These are phyloP conservation scores for Ispidina picta DNA, from an alignment of 2,797 vertebrate genomes.

Conservation along the genomic window DNA sequence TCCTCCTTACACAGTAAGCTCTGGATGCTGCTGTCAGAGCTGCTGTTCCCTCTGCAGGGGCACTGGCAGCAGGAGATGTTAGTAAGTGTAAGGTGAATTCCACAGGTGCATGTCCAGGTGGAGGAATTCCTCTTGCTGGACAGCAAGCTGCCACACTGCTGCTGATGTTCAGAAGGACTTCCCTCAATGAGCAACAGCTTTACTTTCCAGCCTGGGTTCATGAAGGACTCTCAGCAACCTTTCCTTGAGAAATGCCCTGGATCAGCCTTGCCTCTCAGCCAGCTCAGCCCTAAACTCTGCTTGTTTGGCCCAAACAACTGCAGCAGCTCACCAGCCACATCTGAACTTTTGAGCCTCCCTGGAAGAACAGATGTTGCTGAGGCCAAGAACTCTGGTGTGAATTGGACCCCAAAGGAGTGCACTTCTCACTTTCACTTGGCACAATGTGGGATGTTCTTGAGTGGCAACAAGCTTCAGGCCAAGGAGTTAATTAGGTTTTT, in stretches of 20 bases:
- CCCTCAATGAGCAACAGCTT: neutral
- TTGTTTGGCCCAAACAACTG: neutral
- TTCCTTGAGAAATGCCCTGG: neutral
- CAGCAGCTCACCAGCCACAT: neutral
- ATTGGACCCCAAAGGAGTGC: neutral
- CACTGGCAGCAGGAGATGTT: neutral
- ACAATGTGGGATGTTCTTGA: conserved; percentile 11
- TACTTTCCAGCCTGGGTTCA: neutral
- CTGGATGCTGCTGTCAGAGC: neutral
- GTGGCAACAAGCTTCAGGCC: neutral
- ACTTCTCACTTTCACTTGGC: neutral
- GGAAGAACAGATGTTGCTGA: neutral
- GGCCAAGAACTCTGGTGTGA: neutral
- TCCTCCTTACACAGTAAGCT: accelerated
- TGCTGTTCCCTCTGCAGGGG: neutral
- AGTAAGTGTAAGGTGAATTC: neutral
- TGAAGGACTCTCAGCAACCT: neutral
- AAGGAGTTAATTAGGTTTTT: conserved; percentile 15
- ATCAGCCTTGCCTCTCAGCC: neutral
- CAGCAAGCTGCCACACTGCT: neutral
- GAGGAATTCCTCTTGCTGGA: neutral
- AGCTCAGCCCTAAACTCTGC: neutral
- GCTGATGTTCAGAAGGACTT: neutral
- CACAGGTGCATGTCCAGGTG: neutral
- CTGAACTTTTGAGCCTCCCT: neutral